Conservation (phyloP, 2,113 vertebrate genomes). For the Apodemus sylvaticus region DNA sequence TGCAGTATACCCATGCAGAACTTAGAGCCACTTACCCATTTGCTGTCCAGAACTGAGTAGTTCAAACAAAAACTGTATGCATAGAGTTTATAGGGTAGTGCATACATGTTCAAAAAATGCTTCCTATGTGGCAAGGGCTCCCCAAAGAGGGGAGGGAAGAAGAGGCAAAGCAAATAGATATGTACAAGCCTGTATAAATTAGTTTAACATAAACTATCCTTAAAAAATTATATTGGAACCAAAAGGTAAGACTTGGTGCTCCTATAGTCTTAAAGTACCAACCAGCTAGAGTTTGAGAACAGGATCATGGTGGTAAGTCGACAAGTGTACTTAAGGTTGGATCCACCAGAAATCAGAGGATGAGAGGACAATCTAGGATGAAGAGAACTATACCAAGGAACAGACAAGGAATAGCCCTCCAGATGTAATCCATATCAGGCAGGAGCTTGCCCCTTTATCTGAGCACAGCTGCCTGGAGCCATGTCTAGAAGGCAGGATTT, state of each 20-base stretch:
- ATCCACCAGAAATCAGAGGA: background rate
- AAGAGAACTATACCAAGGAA: background rate
- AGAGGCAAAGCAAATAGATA: background rate
- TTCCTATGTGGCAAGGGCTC: background rate
- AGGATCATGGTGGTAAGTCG: background rate
- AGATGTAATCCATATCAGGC: background rate
- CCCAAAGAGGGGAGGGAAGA: background rate
- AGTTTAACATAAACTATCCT: background rate
- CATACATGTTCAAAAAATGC: background rate
- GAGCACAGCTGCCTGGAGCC: background rate
- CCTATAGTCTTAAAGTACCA: background rate
- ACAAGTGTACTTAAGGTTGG: background rate
- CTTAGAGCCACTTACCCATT: background rate
- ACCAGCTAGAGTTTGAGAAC: background rate
- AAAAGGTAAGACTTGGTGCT: background rate
- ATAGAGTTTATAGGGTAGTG: background rate
- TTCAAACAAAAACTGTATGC: background rate
- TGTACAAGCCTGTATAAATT: background rate
- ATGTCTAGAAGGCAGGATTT: background rate
- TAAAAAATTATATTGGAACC: background rate
- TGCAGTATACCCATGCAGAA: background rate
- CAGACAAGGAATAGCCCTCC: no score
- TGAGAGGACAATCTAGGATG: background rate
- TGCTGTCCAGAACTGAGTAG: background rate
- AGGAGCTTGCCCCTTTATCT: background rate